Evolutionary conservation across 2,113 vertebrate genomes (phyloP).

Genomic region (Antidorcas marsupialis): DNA sequence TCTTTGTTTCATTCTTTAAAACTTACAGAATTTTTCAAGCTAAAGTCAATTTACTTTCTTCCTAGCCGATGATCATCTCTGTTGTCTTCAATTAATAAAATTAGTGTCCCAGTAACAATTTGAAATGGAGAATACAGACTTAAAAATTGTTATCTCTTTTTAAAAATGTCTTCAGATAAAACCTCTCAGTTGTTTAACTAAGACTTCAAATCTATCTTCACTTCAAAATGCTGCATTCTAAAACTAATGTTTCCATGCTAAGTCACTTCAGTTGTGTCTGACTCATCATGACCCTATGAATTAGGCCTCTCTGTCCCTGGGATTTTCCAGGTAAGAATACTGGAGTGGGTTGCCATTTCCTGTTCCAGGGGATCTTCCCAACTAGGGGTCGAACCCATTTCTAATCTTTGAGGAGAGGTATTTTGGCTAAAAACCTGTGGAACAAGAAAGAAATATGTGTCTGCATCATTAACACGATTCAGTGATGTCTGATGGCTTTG

Average conservation of each 20-base stretch:
- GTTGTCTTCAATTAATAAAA: neutral
- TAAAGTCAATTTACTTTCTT: neutral
- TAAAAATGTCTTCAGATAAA: neutral
- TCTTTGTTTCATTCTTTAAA: neutral
- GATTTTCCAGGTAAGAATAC: neutral
- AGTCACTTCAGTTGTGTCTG: rapidly evolving
- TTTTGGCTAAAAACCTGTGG: neutral
- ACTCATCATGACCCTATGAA: neutral
- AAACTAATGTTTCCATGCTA: neutral
- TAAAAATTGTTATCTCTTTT: neutral
- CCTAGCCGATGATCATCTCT: neutral
- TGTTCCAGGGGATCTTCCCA: neutral
- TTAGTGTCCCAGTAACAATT: neutral
- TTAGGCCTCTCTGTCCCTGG: neutral
- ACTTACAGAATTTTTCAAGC: neutral
- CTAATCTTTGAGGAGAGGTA: neutral
- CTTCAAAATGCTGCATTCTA: neutral
- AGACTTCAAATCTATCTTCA: neutral
- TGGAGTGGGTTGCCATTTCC: neutral
- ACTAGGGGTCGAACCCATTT: neutral
- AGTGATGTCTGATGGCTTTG: neutral
- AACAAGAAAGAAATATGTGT: neutral
- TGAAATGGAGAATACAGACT: neutral
- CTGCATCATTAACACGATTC: neutral
- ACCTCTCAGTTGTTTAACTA: neutral